These are phyloP conservation scores for Chaetoderma sp. DNA, from an alignment of 2,888 invertebrate genomes.

Conservation along the genomic window DNA sequence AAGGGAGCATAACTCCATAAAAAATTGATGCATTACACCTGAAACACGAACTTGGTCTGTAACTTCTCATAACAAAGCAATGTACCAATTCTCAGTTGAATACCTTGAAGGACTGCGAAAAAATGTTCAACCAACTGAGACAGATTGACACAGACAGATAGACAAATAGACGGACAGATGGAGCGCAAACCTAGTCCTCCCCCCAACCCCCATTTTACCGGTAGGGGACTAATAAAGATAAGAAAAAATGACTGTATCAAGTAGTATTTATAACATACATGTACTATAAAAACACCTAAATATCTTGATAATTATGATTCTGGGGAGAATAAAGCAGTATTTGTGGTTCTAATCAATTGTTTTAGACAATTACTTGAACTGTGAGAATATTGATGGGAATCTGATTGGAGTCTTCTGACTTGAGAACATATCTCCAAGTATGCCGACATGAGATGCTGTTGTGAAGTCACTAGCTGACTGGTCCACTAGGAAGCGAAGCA, in stretches of 20 bases:
- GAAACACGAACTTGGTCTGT: too few species aligned
- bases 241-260: neutral
- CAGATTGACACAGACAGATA: too few species aligned
- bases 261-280: neutral
- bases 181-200: too few species aligned
- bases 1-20: too few species aligned
- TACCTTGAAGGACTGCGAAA: too few species aligned
- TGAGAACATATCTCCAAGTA: slow-evolving; percentile 46
- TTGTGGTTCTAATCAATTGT: neutral
- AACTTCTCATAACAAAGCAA: too few species aligned
- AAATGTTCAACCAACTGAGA: too few species aligned
- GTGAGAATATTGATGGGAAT: slow-evolving; percentile 55
- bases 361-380: slow-evolving; percentile 50
- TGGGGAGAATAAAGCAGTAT: neutral
- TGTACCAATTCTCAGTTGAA: too few species aligned
- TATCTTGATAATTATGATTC: neutral
- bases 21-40: too few species aligned
- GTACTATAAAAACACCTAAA: neutral
- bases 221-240: neutral
- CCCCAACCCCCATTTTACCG: too few species aligned
- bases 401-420: slow-evolving; percentile 57
- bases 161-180: too few species aligned
- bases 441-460: slow-evolving; percentile 32
- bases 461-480: slow-evolving; percentile 38
- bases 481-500: slow-evolving; percentile 53